phyloP scores from a whole-genome alignment of 2,113 vertebrate species.

The Bostrychus sinensis region DNA sequence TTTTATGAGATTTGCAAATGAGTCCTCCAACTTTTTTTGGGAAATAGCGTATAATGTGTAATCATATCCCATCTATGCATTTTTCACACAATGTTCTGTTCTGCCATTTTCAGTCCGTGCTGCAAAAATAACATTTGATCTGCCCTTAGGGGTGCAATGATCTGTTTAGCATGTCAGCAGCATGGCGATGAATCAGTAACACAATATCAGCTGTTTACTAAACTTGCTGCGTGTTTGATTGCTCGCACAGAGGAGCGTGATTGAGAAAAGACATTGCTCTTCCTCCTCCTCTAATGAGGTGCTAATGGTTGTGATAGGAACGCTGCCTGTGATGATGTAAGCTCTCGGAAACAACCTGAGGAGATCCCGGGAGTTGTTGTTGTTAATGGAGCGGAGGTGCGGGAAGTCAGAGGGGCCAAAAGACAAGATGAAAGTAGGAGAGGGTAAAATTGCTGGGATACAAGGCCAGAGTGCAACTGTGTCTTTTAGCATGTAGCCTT shows the following conservation, averaged over 20 bases:
- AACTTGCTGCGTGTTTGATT: constrained; percentile 39
- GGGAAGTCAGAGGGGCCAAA: constrained; percentile 30
- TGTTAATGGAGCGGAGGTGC: constrained; percentile 57
- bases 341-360: constrained; percentile 65
- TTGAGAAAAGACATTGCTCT: constrained; percentile 23
- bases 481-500: background rate
- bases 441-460: constrained; percentile 41
- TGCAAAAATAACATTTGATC: constrained; percentile 50
- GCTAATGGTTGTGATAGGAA: constrained; percentile 54
- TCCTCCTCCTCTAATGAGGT: constrained; percentile 59
- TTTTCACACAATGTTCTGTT: constrained; percentile 23
- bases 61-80: constrained; percentile 27
- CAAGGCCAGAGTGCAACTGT: constrained; percentile 33
- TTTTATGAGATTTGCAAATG: no score
- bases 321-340: constrained; percentile 65
- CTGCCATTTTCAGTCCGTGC: constrained; percentile 17
- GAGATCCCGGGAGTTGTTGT: constrained; percentile 65
- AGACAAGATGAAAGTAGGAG: constrained; percentile 42
- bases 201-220: constrained; percentile 57
- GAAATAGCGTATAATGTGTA: no score
- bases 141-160: constrained; percentile 49
- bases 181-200: constrained; percentile 46
- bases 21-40: no score
- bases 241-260: constrained; percentile 39
- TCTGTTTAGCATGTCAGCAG: constrained; percentile 60